phyloP scores from a whole-genome alignment of 1,140 invertebrate species.

The Aethina tumida region DNA sequence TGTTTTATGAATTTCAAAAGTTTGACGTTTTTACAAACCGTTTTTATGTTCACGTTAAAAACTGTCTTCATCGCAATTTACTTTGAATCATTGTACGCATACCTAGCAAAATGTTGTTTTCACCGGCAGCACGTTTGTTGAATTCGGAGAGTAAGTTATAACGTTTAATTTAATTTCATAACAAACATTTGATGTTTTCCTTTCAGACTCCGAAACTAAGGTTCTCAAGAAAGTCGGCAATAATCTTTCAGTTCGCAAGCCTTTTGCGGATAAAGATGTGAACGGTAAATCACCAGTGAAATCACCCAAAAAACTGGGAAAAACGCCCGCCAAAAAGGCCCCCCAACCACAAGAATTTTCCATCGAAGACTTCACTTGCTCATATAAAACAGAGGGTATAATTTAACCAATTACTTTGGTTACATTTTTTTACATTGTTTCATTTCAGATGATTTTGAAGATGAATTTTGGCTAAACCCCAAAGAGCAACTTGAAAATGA shows the following conservation, averaged over 20 bases:
- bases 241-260: conserved; percentile 13
- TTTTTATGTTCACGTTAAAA: no score
- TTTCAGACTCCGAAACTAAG: conserved; percentile 11
- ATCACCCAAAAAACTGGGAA: conserved; percentile 12
- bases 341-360: conserved; percentile 5
- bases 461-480: no score
- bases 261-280: conserved; percentile 17
- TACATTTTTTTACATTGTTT: conserved; percentile 5
- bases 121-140: conserved; percentile 16
- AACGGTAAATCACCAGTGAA: conserved; percentile 15
- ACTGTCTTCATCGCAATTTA: no score
- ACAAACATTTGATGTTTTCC: conserved; percentile 3
- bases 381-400: conserved; percentile 6
- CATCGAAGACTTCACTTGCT: not conserved
- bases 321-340: not conserved
- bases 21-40: no score
- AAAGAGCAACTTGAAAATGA: no score
- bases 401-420: conserved; percentile 2
- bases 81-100: no score
- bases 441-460: conserved; percentile 1
- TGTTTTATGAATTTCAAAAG: no score
- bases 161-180: conserved; percentile 1
- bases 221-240: conserved; percentile 12
- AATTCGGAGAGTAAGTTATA: conserved; percentile 16
- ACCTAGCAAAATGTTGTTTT: conserved; percentile 15